phyloP scores from a whole-genome alignment of 2,113 vertebrate species.

The Acinonyx jubatus region DNA sequence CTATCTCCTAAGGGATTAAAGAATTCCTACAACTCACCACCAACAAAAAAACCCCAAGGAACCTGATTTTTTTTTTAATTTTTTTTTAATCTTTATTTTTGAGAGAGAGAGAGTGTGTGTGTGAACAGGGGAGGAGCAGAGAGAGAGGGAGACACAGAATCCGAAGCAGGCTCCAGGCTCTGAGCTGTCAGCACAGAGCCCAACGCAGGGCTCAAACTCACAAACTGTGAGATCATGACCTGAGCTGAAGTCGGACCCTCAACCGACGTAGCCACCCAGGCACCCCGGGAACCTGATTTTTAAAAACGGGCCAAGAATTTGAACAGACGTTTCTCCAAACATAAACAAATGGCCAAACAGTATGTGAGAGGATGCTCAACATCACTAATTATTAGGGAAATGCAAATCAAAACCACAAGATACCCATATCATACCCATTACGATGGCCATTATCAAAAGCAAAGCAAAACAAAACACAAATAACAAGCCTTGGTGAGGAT shows the following conservation, averaged over 20 bases:
- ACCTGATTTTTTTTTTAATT: not conserved
- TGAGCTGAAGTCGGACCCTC: no score
- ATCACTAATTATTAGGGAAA: not conserved
- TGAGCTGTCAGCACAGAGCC: no score
- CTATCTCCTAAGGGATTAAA: not conserved
- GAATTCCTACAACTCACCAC: not conserved
- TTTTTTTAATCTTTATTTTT: no score
- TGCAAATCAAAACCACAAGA: not conserved
- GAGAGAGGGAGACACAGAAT: no score
- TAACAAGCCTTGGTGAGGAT: not conserved
- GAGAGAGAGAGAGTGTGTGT: no score
- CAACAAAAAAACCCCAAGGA: not conserved
- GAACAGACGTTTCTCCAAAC: conserved; percentile 16
- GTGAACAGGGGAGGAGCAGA: no score
- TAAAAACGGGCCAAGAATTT: not conserved
- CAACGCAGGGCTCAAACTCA: no score
- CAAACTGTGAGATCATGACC: no score
- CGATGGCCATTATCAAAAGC: not conserved
- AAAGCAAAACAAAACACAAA: not conserved
- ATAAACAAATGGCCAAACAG: not conserved
- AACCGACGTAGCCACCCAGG: no score
- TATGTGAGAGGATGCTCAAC: not conserved
- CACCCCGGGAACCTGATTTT: not conserved
- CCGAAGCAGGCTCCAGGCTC: no score
- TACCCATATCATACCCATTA: not conserved